phyloP scores from a whole-genome alignment of 2,113 vertebrate genomes.

The Platysternon megacephalum region DNA sequence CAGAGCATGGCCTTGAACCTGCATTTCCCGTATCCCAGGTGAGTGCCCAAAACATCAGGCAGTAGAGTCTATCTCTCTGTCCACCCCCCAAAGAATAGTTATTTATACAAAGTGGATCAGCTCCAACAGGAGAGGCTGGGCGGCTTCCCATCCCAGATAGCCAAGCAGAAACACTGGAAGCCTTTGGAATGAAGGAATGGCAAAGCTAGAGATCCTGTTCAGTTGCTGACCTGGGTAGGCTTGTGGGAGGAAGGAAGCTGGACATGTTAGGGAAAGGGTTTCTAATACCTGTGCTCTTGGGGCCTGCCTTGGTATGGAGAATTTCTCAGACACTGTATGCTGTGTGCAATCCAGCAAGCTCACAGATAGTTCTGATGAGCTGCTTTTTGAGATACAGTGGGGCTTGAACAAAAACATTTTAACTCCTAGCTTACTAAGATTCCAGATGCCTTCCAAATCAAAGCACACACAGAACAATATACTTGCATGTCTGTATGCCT shows the following conservation, averaged over 20 bases:
- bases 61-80: too few relatives aligned
- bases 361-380: constrained; percentile 68
- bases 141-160: neutral
- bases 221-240: neutral
- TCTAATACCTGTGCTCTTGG: accelerated
- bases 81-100: neutral
- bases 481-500: neutral
- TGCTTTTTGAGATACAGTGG: constrained; percentile 22
- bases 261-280: neutral
- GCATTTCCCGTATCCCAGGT: neutral
- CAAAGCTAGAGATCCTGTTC: neutral
- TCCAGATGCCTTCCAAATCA: neutral
- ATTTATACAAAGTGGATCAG: neutral
- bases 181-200: neutral
- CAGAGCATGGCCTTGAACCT: neutral
- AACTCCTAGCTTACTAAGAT: constrained; percentile 27
- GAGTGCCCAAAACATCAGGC: neutral
- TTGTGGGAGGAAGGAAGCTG: neutral
- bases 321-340: constrained; percentile 6
- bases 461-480: neutral
- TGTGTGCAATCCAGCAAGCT: constrained; percentile 52
- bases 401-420: constrained; percentile 41
- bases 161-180: neutral
- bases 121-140: neutral
- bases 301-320: neutral